Conservation (phyloP, 2,113 vertebrate species). For the Notiomystis cincta region DNA sequence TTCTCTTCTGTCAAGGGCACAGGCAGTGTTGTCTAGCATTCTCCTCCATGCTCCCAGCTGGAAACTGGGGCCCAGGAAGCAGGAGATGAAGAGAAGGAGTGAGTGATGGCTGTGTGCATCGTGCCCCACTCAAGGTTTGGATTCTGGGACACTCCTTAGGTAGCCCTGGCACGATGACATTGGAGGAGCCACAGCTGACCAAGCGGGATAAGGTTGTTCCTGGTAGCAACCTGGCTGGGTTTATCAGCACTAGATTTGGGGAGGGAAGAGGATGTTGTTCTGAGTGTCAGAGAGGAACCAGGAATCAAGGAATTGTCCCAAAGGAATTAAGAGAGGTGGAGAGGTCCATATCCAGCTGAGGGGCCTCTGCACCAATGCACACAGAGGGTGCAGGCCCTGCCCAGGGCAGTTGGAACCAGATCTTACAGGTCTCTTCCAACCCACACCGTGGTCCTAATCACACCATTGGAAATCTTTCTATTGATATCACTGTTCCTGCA, state of each 20-base stretch:
- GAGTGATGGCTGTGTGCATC: neutral
- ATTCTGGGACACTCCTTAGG: no score
- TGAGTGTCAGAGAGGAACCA: neutral
- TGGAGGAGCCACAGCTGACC: fast-evolving
- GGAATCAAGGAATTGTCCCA: neutral
- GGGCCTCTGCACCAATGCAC: no score
- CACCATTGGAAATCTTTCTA: neutral
- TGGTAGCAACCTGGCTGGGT: fast-evolving
- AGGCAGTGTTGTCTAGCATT: neutral
- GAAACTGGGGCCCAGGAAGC: neutral
- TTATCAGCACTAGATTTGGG: neutral
- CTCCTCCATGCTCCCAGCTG: neutral
- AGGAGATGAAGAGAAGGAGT: neutral
- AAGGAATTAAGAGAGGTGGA: neutral
- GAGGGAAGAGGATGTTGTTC: neutral
- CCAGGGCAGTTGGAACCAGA: fast-evolving
- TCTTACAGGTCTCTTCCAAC: neutral
- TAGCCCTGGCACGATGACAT: fast-evolving
- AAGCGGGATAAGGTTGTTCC: neutral
- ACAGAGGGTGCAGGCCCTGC: neutral
- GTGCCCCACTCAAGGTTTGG: no score
- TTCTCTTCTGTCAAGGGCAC: neutral
- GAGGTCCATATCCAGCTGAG: fast-evolving
- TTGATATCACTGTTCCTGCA: neutral
- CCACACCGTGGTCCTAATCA: neutral